Percentiles rank a stretch among this genome's conserved stretches.
These are phyloP conservation scores for Willowsia nigromaculata DNA, from an alignment of 2,888 invertebrate genomes.

Conservation along the genomic window DNA sequence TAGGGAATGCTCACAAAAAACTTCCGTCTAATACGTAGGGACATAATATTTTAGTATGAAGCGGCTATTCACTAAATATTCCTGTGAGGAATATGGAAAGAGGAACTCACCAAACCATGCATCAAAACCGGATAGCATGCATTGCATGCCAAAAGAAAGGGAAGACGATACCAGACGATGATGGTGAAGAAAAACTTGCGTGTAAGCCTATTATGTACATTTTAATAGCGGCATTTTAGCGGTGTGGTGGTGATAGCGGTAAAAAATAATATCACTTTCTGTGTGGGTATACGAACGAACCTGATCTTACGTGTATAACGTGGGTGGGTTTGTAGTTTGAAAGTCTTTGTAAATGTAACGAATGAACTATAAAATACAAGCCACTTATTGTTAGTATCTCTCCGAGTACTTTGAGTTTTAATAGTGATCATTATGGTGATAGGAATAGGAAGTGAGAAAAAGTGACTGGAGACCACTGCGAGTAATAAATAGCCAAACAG, in stretches of 20 bases:
- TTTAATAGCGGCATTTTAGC: constrained; percentile 33
- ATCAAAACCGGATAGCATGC: constrained; percentile 60
- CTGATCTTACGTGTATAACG: constrained; percentile 23
- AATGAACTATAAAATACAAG: constrained; percentile 4
- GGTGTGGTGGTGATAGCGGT: constrained; percentile 5
- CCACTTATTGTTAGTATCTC: not conserved
- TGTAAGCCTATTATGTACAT: not conserved
- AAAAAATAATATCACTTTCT: not conserved
- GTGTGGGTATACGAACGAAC: not conserved
- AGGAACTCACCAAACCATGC: constrained; percentile 41
- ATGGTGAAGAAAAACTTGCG: not conserved
- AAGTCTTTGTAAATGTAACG: not conserved
- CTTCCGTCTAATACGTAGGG: constrained; percentile 17
- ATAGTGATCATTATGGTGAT: not conserved
- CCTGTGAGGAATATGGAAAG: not conserved
- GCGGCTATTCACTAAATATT: not conserved
- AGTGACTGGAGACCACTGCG: not conserved
- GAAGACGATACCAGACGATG: not conserved
- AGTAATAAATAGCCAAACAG: constrained; percentile 59
- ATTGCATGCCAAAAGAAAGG: constrained; percentile 49
- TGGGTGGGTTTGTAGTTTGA: not conserved
- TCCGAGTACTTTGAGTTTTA: not conserved
- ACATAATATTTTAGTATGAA: constrained; percentile 16
- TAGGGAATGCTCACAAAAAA: not conserved
- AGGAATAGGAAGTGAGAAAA: constrained; percentile 7